Percentiles rank a stretch among this genome's conserved stretches.
phyloP scores from a whole-genome alignment of 2,797 vertebrate species.

The Scarus forsteni region DNA sequence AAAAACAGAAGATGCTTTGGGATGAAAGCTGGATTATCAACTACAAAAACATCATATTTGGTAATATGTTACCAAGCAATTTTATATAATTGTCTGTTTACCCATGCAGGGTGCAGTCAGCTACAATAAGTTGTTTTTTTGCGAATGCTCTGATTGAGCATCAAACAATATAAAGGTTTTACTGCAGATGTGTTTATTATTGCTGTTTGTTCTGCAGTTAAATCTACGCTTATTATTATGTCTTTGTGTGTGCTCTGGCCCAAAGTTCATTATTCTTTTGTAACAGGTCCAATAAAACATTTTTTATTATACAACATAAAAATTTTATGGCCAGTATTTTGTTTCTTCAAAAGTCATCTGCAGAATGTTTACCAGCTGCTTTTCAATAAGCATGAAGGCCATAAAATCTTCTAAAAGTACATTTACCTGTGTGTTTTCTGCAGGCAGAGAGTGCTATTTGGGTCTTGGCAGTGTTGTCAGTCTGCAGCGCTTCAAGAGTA shows the following conservation, averaged over 20 bases:
- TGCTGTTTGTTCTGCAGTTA: too few relatives aligned
- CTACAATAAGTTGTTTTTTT: too few relatives aligned
- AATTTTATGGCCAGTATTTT: background rate
- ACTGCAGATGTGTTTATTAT: too few relatives aligned
- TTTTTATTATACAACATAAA: too few relatives aligned
- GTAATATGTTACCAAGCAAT: slow-evolving; percentile 62
- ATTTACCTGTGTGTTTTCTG: background rate
- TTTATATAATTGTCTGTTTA: too few relatives aligned
- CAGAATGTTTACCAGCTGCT: background rate
- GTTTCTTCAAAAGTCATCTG: background rate
- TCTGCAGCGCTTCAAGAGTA: slow-evolving; percentile 75
- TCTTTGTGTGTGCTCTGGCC: too few relatives aligned
- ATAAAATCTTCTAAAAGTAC: background rate
- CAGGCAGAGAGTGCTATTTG: slow-evolving; percentile 71
- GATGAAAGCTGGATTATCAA: slow-evolving; percentile 88
- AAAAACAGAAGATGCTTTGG: slow-evolving; percentile 89
- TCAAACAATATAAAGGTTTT: too few relatives aligned
- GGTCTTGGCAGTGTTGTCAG: slow-evolving; percentile 78
- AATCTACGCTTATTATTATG: too few relatives aligned
- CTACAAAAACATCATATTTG: slow-evolving; percentile 83
- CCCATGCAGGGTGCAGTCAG: too few relatives aligned
- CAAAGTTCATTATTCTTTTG: too few relatives aligned
- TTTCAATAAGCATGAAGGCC: background rate
- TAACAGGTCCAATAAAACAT: too few relatives aligned
- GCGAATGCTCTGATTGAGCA: too few relatives aligned